These are phyloP conservation scores for Limnephilus lunatus DNA, from an alignment of 2,888 invertebrate species.

Conservation along the genomic window DNA sequence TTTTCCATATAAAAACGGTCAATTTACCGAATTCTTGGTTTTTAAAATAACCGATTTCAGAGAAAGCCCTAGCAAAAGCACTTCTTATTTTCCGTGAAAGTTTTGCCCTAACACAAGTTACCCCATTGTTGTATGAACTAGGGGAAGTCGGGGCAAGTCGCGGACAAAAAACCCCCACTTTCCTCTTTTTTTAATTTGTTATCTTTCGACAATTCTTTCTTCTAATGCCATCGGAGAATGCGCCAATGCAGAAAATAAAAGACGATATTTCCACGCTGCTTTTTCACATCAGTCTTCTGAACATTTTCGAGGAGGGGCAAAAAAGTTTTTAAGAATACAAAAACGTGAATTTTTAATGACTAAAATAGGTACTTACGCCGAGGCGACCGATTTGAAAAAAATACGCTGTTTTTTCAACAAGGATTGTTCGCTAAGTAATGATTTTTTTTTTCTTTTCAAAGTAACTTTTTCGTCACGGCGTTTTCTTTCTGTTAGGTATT, in stretches of 20 bases:
- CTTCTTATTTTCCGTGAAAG: constrained; percentile 4
- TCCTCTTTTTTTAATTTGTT: neutral
- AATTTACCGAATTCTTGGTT: neutral
- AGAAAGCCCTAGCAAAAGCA: neutral
- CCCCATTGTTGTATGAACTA: constrained; percentile 23
- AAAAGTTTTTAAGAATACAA: neutral
- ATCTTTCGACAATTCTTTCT: constrained; percentile 14
- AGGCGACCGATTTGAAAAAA: neutral
- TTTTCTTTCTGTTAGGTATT: neutral
- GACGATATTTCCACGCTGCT: neutral
- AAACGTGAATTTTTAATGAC: neutral
- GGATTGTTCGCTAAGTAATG: neutral
- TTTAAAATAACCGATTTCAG: neutral
- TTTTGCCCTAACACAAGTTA: neutral
- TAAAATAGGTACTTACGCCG: neutral
- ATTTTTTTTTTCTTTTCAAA: neutral
- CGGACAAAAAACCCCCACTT: neutral
- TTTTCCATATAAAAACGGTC: too few species aligned
- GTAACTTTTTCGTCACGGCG: neutral
- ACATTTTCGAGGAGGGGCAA: neutral
- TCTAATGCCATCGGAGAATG: constrained; percentile 23
- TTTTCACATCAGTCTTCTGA: neutral
- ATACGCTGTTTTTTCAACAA: neutral
- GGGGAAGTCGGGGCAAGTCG: constrained; percentile 1
- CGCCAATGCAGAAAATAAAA: constrained; percentile 5